Base-by-base conservation (phyloP, 2,797 vertebrate genomes). In the Gymnothorax reevesii region DNA sequence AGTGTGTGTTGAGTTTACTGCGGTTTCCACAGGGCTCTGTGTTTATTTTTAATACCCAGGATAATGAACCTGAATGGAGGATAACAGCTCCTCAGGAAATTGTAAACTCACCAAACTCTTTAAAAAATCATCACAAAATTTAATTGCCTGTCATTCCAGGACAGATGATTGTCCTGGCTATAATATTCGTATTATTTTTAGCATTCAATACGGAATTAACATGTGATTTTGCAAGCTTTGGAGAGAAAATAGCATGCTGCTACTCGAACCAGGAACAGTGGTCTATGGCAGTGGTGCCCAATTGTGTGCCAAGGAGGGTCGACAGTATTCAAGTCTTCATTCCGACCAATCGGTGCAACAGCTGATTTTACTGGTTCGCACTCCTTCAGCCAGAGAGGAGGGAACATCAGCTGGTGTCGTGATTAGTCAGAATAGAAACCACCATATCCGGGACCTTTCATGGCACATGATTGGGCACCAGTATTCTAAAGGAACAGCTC, bases 401-500 rank as follows among this genome's bases (percentile, higher is more conserved):
- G 33, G 33, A 42, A 42, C 33, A 42, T 42, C 33, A 42, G 33
- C 33, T 2, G 33, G 33, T 42, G 33, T 42, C 2, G 33, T 42
- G 33, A 42, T 42, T 42, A 2, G 33, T 42, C 33, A 42, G 33
- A 42, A 42, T 42, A 42, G 33, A 42, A 42, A 42, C 33, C 33
- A 42, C 2, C 33, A 42, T 42, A 42, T 42, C 2, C 33, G 1
- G 33, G 33, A 2, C 33, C 33, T 42, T 42, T 42, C 33, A 2
- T 42, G 33, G 33, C 33, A 2, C 33, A 42, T 42, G 33, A 42
- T 42, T 42, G 33, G 33, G 33, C 33, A 42, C 33, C 33, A 42
- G 33, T 42, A 42, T 42, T 42, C 33, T 42, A 42, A 42, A 42
- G 33, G 33, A 42, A 42, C 62, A 1, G 97, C 12, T 98, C 98